A percentile compares a stretch with the other conserved stretches of the same genome.
Evolutionary conservation across 2,888 invertebrate species (phyloP).

Genomic region (Cylloceria caligata): DNA sequence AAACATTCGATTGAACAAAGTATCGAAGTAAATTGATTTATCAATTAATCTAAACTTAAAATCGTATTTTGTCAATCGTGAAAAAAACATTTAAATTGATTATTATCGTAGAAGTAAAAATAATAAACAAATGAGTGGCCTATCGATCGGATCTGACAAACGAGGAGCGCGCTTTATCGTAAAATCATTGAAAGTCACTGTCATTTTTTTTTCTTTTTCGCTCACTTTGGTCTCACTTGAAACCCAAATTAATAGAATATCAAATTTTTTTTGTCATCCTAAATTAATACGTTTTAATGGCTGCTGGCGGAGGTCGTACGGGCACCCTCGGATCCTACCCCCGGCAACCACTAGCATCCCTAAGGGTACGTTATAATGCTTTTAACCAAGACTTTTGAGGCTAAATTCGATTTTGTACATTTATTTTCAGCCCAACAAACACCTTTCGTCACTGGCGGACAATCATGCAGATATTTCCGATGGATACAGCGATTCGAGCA

Average conservation of each 20-base stretch:
- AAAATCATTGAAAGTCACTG: neutral
- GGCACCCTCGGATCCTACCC: slow-evolving; percentile 11
- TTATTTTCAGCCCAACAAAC: neutral
- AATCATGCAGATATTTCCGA: slow-evolving; percentile 43
- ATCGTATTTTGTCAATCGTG: no score
- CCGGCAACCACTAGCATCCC: slow-evolving; percentile 12
- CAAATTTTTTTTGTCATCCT: neutral
- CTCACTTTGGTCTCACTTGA: slow-evolving; percentile 5
- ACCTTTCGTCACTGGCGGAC: neutral
- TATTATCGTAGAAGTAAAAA: neutral
- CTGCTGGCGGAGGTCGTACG: slow-evolving; percentile 29
- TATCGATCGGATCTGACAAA: neutral
- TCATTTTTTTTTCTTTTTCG: neutral
- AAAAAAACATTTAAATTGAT: no score
- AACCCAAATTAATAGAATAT: neutral
- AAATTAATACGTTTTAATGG: slow-evolving; percentile 37
- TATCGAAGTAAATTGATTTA: no score
- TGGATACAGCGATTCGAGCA: slow-evolving; percentile 69
- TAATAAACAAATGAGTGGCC: neutral
- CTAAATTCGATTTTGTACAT: neutral
- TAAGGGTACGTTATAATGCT: slow-evolving; percentile 24
- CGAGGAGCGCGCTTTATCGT: neutral
- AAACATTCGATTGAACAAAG: no score
- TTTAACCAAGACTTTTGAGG: neutral
- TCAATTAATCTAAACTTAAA: no score